phyloP scores from a whole-genome alignment of 1,140 invertebrate species.

The Aphis craccivora region DNA sequence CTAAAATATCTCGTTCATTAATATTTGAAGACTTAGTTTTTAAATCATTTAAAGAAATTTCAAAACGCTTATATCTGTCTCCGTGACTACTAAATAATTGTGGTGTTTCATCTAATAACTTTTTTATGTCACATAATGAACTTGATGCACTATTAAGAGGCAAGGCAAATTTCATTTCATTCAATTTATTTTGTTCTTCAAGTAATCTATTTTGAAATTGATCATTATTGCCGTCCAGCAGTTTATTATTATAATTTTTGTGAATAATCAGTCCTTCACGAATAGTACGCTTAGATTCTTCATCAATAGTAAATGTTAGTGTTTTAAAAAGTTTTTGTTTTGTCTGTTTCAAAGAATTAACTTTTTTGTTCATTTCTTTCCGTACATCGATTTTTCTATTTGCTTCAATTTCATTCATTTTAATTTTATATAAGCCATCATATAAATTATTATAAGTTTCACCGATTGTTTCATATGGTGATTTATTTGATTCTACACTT shows the following conservation, averaged over 20 bases:
- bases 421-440: slow-evolving; percentile 6
- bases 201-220: not conserved
- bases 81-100: not conserved
- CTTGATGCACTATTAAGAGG: not conserved
- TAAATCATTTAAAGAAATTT: not conserved
- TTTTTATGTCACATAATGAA: not conserved
- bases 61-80: not conserved
- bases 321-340: not conserved
- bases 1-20: not conserved
- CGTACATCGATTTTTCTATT: not conserved
- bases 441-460: not conserved
- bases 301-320: not conserved
- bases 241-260: slow-evolving; percentile 7
- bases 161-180: not conserved
- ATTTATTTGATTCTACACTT: not conserved
- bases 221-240: not conserved
- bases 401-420: slow-evolving; percentile 24
- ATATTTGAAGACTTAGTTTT: not conserved
- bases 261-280: not conserved
- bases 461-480: not conserved
- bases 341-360: not conserved
- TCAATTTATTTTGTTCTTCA: not conserved
- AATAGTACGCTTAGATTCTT: not conserved
- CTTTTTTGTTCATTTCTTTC: not conserved
- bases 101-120: not conserved